Conservation (phyloP, 64 coral and sea anemone genomes). For the Porites australiensis region DNA sequence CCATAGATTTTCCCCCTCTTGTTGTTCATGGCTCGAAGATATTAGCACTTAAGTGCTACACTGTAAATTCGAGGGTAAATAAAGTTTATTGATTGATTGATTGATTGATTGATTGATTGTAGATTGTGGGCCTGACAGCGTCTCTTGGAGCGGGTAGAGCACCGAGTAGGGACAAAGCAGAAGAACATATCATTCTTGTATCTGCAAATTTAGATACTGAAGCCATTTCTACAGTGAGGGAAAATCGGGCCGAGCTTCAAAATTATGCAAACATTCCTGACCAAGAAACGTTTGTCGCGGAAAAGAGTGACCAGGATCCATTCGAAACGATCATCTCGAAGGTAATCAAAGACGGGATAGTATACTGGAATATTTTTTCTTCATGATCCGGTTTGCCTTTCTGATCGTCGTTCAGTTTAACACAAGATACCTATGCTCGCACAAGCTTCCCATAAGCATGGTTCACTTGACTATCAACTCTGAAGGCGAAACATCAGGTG, state of each 20-base stretch:
- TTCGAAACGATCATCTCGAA: constrained; percentile 44
- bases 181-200: constrained; percentile 79
- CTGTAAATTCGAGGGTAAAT: too few species aligned
- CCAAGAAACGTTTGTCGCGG: constrained; percentile 22
- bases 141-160: constrained; percentile 86
- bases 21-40: too few species aligned
- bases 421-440: too few species aligned
- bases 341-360: background rate
- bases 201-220: constrained; percentile 84
- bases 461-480: too few species aligned
- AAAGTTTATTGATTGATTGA: too few species aligned
- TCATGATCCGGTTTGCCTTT: too few species aligned
- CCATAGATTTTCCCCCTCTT: too few species aligned
- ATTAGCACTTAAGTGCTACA: too few species aligned
- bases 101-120: background rate
- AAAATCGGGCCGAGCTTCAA: constrained; percentile 55
- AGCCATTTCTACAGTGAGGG: constrained; percentile 69
- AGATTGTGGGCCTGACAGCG: constrained; percentile 86
- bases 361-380: too few species aligned
- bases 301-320: background rate
- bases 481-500: too few species aligned
- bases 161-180: constrained; percentile 43
- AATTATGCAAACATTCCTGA: constrained; percentile 39
- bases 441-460: too few species aligned
- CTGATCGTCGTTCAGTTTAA: too few species aligned